Evolutionary conservation across 2,797 vertebrate genomes (phyloP).

Genomic region (Gallinago nigripennis): DNA sequence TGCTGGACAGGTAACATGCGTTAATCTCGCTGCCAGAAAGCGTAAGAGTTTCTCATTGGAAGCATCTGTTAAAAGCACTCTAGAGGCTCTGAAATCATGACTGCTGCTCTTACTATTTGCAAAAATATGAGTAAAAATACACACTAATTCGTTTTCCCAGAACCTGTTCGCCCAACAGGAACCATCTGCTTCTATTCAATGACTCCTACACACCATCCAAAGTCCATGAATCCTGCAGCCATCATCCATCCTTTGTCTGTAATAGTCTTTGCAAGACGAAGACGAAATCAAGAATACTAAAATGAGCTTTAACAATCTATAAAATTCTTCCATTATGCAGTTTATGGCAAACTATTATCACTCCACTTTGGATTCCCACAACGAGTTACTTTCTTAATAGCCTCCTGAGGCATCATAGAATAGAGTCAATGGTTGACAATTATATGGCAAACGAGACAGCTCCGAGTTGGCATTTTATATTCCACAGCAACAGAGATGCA

Average conservation of each 20-base stretch:
- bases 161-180: constrained; percentile 16
- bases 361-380: not conserved
- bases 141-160: not conserved
- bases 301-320: constrained; percentile 19
- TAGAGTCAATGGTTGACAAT: not conserved
- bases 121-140: not conserved
- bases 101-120: not conserved
- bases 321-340: not conserved
- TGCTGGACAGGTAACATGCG: not conserved
- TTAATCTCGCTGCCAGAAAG: not conserved
- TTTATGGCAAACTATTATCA: constrained; percentile 5
- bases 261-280: not conserved
- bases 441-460: not conserved
- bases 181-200: constrained; percentile 16
- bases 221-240: not conserved
- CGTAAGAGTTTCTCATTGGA: not conserved
- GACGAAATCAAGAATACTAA: not conserved
- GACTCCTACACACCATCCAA: not conserved
- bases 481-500: constrained; percentile 19
- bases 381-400: constrained; percentile 25
- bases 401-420: constrained; percentile 36
- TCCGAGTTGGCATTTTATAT: constrained; percentile 19
- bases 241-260: not conserved
- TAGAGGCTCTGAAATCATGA: not conserved
- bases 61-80: constrained; percentile 5